These are phyloP conservation scores for Syngnathus floridae DNA, from an alignment of 2,113 vertebrate genomes.

Conservation along the genomic window DNA sequence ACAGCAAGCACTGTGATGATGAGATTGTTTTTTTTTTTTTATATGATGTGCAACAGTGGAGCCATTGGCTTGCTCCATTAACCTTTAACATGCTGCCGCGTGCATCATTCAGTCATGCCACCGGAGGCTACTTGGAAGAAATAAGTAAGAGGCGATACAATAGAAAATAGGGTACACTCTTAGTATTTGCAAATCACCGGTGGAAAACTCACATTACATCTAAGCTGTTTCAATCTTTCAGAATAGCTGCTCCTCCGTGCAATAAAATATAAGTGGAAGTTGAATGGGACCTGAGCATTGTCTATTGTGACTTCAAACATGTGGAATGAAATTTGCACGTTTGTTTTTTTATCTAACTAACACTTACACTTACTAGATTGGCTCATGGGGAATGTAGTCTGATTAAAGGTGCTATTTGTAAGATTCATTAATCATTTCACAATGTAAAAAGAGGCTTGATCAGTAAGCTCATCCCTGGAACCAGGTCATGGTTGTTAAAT, in stretches of 20 bases:
- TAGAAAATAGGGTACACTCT: not conserved
- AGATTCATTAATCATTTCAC: no score
- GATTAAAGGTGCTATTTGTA: not conserved
- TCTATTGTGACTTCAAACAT: not conserved
- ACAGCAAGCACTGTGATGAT: conserved; percentile 11
- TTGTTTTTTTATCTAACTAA: no score
- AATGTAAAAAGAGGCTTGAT: not conserved
- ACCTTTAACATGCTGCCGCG: conserved; percentile 33
- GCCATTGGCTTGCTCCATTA: conserved; percentile 11
- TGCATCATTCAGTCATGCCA: conserved; percentile 19
- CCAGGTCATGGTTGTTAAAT: not conserved
- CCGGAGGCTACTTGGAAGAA: not conserved
- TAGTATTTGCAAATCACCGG: not conserved
- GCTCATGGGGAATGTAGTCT: not conserved
- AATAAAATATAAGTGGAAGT: not conserved
- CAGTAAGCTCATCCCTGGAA: not conserved
- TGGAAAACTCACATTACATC: not conserved
- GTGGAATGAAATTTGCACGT: no score
- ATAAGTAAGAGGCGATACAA: not conserved
- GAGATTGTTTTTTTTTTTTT: conserved; percentile 9
- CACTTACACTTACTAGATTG: not conserved
- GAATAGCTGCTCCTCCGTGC: not conserved
- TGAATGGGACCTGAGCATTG: not conserved
- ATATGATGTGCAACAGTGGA: conserved; percentile 22
- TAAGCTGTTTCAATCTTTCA: not conserved